Evolutionary conservation across 1,140 invertebrate genomes (phyloP).

Genomic region (Brachionus manjavacas): DNA sequence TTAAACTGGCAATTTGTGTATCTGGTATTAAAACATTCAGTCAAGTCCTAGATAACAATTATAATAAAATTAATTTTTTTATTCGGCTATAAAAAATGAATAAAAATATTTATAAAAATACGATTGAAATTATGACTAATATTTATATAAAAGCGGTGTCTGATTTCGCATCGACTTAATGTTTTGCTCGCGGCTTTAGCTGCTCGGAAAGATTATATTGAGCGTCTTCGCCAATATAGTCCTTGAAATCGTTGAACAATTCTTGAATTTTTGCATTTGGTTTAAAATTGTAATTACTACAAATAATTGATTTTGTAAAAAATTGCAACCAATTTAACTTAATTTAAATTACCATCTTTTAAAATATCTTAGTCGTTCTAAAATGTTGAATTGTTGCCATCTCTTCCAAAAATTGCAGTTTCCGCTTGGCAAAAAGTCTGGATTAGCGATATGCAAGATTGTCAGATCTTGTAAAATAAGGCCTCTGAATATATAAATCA

Average conservation of each 20-base stretch:
- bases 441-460: slow-evolving; percentile 95
- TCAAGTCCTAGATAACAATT: neutral
- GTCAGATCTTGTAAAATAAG: slow-evolving; percentile 96
- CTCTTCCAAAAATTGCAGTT: slow-evolving; percentile 92
- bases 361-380: slow-evolving; percentile 94
- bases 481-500: slow-evolving; percentile 67
- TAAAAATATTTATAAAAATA: neutral
- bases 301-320: slow-evolving; percentile 48
- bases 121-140: neutral
- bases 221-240: slow-evolving; percentile 86
- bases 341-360: slow-evolving; percentile 73
- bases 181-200: slow-evolving; percentile 73
- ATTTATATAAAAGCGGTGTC: neutral
- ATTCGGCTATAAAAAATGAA: neutral
- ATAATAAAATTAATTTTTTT: neutral
- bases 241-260: slow-evolving; percentile 94
- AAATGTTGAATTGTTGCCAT: slow-evolving; percentile 95
- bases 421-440: slow-evolving; percentile 76
- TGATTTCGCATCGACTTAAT: neutral
- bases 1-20: neutral
- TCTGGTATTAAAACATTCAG: neutral
- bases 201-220: slow-evolving; percentile 95
- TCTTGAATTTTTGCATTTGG: slow-evolving; percentile 84
- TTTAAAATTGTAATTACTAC: slow-evolving; percentile 61
- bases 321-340: neutral